Conservation (phyloP, 1,140 invertebrate genomes). For the Drosophila bifasciata region DNA sequence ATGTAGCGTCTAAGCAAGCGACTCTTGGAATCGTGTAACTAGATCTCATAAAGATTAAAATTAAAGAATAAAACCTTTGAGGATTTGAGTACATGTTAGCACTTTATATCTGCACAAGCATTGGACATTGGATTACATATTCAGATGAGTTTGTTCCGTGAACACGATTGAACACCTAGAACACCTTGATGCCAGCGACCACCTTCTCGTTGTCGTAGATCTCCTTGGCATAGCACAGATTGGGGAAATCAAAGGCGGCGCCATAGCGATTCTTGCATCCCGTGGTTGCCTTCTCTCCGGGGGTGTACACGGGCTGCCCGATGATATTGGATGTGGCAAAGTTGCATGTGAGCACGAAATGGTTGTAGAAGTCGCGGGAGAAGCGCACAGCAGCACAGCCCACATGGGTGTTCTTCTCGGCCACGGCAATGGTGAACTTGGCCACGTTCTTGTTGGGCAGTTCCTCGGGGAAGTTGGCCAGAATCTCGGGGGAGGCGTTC, state of each 20-base stretch:
- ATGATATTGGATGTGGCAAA: constrained; percentile 59
- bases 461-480: constrained; percentile 51
- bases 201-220: constrained; percentile 65
- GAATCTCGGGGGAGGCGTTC: constrained; percentile 37
- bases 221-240: constrained; percentile 61
- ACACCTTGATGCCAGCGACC: constrained; percentile 26
- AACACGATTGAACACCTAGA: no score
- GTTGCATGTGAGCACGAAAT: constrained; percentile 64
- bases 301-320: constrained; percentile 52
- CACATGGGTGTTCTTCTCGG: constrained; percentile 62
- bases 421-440: constrained; percentile 61
- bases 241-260: constrained; percentile 48
- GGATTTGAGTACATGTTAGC: constrained; percentile 1
- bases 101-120: constrained; percentile 18
- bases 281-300: constrained; percentile 42
- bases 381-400: constrained; percentile 66
- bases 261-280: constrained; percentile 53
- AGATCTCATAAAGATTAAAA: no score
- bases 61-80: not conserved
- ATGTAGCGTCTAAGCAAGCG: no score
- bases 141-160: no score
- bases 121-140: not conserved
- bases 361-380: constrained; percentile 57
- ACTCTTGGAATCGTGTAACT: no score
- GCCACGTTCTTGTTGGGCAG: constrained; percentile 48